A percentile compares a stretch with the other conserved stretches of the same genome.
Evolutionary conservation across 2,113 vertebrate genomes (phyloP).

Genomic region (Notothenia rossii): DNA sequence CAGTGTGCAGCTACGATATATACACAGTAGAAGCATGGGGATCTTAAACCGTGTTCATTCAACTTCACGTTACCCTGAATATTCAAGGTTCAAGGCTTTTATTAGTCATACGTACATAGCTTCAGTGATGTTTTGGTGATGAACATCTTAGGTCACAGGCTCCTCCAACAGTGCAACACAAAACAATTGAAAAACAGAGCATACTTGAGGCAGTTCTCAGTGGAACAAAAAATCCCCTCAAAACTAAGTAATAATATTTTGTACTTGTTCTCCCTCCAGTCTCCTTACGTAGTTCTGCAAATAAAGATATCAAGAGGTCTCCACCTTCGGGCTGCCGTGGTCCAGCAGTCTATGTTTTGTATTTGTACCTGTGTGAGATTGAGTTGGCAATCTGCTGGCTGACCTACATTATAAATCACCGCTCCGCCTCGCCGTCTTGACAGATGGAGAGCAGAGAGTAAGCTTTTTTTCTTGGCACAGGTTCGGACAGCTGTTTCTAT

Average conservation of each 20-base stretch:
- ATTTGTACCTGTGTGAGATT: constrained; percentile 34
- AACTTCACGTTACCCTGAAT: too few relatives aligned
- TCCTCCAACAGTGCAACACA: too few relatives aligned
- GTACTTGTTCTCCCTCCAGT: not conserved
- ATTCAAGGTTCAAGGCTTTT: too few relatives aligned
- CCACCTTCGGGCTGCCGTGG: not conserved
- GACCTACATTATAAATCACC: constrained; percentile 59
- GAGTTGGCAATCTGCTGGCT: constrained; percentile 49
- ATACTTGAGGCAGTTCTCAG: not conserved
- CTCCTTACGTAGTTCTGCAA: not conserved
- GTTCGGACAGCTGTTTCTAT: constrained; percentile 48
- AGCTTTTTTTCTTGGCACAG: constrained; percentile 58
- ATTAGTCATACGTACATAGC: too few relatives aligned
- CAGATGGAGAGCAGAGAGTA: constrained; percentile 60
- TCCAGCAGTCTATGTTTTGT: not conserved
- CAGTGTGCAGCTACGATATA: too few relatives aligned
- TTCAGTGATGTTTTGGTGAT: too few relatives aligned
- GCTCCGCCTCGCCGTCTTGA: constrained; percentile 17
- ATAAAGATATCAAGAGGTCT: constrained; percentile 3
- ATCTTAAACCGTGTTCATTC: too few relatives aligned
- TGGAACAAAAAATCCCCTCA: not conserved
- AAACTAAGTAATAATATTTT: not conserved
- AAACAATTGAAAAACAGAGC: too few relatives aligned
- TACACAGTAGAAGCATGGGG: too few relatives aligned
- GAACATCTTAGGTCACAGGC: too few relatives aligned